Evolutionary conservation across 2,888 invertebrate genomes (phyloP).

Genomic region (Alitta virens): DNA sequence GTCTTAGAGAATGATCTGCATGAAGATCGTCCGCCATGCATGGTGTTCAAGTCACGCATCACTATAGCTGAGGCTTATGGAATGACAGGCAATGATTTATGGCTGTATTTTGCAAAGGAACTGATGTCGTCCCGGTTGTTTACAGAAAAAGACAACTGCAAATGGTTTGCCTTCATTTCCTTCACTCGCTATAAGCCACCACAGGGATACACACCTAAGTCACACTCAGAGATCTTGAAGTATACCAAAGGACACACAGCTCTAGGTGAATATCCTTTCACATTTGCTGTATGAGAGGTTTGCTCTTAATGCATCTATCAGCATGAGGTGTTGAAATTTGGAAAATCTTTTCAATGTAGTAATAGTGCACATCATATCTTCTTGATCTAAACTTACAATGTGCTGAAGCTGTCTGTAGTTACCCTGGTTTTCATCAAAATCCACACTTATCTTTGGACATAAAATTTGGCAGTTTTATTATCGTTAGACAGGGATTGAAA

Average conservation of each 20-base stretch:
- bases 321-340: too few relatives aligned
- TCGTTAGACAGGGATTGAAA: too few relatives aligned
- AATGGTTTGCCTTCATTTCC: slow-evolving; percentile 85
- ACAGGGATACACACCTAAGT: slow-evolving; percentile 61
- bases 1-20: slow-evolving; percentile 69
- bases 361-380: too few relatives aligned
- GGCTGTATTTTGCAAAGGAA: slow-evolving; percentile 82
- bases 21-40: slow-evolving; percentile 64
- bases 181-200: slow-evolving; percentile 66
- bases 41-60: slow-evolving; percentile 72
- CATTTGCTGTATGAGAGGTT: too few relatives aligned
- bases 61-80: slow-evolving; percentile 70
- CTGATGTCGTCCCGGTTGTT: slow-evolving; percentile 66
- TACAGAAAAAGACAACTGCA: slow-evolving; percentile 63
- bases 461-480: too few relatives aligned
- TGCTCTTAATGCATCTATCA: too few relatives aligned
- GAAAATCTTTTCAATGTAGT: too few relatives aligned
- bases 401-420: too few relatives aligned
- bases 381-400: too few relatives aligned
- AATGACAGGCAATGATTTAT: slow-evolving; percentile 76
- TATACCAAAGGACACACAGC: slow-evolving; percentile 74
- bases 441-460: too few relatives aligned
- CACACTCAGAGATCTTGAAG: slow-evolving; percentile 54
- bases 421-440: too few relatives aligned
- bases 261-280: slow-evolving; percentile 70